Evolutionary conservation across 2,113 vertebrate species (phyloP), one percentile per base, ranked within the genome.

Genomic region (Marcusenius ussheri): DNA sequence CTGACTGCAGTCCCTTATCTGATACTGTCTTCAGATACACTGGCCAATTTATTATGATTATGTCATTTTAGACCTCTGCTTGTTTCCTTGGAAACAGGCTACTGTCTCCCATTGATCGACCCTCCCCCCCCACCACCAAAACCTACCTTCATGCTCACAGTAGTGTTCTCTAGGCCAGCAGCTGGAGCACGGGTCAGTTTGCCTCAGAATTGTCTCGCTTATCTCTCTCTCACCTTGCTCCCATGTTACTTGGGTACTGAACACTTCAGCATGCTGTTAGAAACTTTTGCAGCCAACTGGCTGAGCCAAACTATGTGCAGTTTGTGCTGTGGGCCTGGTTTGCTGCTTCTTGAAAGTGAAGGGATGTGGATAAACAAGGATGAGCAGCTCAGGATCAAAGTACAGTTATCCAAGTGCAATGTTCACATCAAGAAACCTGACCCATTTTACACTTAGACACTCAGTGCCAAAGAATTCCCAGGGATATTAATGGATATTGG

Each of bases 31-130:
- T 62, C 56, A 56, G 83, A 90, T 62, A 66, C 21, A 66, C 17
- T 88, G 87, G 87, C 90, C 88, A 89, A 92, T 91, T 92, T 89
- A 90, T 91, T 90, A 89, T 88, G 85, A 92, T 92, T 90, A 83
- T 92, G 88, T 91, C 85, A 91, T 91, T 87, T 85, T 88, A 90
- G 88, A 77, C 90, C 88, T 85, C 88, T 45, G 84, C 66, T 87
- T 31, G 91, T 93, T 92, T 80, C 91, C 91, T 56, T 92, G 92
- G 91, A 88, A 91, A 92, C 91, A 19, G 90, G 80, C 45, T 89
- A 46, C 74, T 86, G 86, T 83, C 42, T 39, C 47, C 27, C 13
- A 56, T 89, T 42, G 85, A 58, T 89, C 3, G 11, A 24, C 84
- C 87, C 51, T 42, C 70, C 17, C 27, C 83, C 45, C 66, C 74